These are phyloP conservation scores for Procambarus virginalis DNA, from an alignment of 1,140 invertebrate species.

Conservation along the genomic window DNA sequence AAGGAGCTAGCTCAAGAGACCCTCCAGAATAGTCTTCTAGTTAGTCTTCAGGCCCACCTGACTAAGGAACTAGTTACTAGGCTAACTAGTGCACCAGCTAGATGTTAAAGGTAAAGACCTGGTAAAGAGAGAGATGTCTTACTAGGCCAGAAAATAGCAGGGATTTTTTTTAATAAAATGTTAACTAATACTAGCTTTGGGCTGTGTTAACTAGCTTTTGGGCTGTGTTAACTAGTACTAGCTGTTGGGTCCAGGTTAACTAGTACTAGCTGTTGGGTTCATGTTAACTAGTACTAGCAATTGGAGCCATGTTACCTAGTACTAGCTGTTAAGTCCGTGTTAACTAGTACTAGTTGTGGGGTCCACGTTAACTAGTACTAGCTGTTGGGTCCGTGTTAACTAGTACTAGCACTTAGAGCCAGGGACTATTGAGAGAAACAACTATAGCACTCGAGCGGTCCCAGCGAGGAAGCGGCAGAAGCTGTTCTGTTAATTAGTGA, in stretches of 20 bases:
- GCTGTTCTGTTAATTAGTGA: constrained; percentile 31
- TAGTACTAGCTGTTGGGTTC: too few relatives aligned
- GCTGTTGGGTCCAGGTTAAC: too few relatives aligned
- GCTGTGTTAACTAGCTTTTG: too few relatives aligned
- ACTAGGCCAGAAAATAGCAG: too few relatives aligned
- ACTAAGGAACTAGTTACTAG: not conserved
- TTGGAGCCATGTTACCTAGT: not conserved
- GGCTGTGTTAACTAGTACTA: too few relatives aligned
- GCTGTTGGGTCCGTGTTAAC: not conserved
- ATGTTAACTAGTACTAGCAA: too few relatives aligned
- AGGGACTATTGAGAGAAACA: not conserved
- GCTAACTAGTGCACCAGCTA: not conserved
- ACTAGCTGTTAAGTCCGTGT: too few relatives aligned
- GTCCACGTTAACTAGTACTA: not conserved
- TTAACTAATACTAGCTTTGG: too few relatives aligned
- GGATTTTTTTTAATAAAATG: too few relatives aligned
- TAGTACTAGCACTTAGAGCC: not conserved
- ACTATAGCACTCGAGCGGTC: not conserved
- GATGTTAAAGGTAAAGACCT: not conserved
- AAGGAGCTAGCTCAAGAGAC: not conserved
- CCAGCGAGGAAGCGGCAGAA: constrained; percentile 6
- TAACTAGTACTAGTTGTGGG: too few relatives aligned
- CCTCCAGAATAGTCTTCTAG: too few relatives aligned
- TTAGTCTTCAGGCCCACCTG: not conserved
- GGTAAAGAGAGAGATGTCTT: too few relatives aligned